These are phyloP conservation scores for Meiosimyza platycephala DNA, from an alignment of 2,888 invertebrate species.

Conservation along the genomic window DNA sequence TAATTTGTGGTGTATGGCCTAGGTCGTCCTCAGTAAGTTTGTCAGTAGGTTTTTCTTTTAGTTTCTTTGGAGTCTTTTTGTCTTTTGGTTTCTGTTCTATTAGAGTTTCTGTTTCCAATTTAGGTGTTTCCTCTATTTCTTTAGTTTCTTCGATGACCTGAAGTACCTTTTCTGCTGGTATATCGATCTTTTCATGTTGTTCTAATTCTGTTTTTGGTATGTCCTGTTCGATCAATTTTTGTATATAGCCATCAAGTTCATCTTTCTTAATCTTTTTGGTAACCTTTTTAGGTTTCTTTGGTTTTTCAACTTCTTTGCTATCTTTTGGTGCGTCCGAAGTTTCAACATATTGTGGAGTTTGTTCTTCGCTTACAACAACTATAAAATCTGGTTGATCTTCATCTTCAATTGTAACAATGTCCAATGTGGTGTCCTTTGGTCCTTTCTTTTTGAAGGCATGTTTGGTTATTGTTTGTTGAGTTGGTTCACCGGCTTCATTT, in stretches of 20 bases:
- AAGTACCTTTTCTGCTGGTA: slow-evolving; percentile 56
- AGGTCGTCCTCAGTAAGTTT: slow-evolving; percentile 47
- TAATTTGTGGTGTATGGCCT: slow-evolving; percentile 45
- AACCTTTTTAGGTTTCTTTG: slow-evolving; percentile 57
- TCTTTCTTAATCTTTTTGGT: slow-evolving; percentile 63
- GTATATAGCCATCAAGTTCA: slow-evolving; percentile 63
- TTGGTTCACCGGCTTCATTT: slow-evolving; percentile 56
- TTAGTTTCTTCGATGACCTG: slow-evolving; percentile 49
- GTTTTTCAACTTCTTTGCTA: slow-evolving; percentile 57
- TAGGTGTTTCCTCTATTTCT: slow-evolving; percentile 59
- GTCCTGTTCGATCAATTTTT: slow-evolving; percentile 63
- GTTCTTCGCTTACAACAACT: slow-evolving; percentile 58
- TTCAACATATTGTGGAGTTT: slow-evolving; percentile 35
- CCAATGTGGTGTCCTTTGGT: slow-evolving; percentile 53
- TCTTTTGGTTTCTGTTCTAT: slow-evolving; percentile 43
- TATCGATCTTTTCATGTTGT: slow-evolving; percentile 64
- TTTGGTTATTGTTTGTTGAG: slow-evolving; percentile 59
- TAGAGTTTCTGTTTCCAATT: slow-evolving; percentile 51
- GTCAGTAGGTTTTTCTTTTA: slow-evolving; percentile 48
- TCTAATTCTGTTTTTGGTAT: slow-evolving; percentile 66
- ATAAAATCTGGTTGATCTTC: slow-evolving; percentile 57
- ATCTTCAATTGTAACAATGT: slow-evolving; percentile 60
- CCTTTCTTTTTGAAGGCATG: slow-evolving; percentile 60
- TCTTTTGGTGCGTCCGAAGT: slow-evolving; percentile 48
- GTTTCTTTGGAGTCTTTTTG: slow-evolving; percentile 49